Base-by-base conservation (phyloP, 2,113 vertebrate species). In the Tapirus terrestris region DNA sequence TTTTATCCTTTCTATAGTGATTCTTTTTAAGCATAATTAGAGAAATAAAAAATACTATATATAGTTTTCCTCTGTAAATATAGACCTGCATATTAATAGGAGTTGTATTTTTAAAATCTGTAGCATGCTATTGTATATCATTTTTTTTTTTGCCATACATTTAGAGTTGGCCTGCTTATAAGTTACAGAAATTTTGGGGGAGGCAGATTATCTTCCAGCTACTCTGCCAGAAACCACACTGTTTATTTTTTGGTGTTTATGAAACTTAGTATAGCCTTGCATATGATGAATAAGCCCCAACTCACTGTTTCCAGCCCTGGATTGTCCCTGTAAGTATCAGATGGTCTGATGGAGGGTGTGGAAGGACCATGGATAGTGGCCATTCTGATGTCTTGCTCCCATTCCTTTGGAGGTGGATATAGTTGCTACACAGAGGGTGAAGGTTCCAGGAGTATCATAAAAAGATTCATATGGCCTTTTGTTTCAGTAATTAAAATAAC, bases 21-120 rank as follows among this genome's bases (percentile, higher is more conserved):
- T 88, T 63, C 76, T 98, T 33, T 85, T 91, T 73, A 92, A 96
- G 45, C 11, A 56, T 89, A 84, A 51, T 21, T 96, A 79, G 80
- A 81, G 75, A 88, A 63, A 83, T 83, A 51, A 36, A 80, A 94
- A 92, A 10, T 65, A 73, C n/a, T 84, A 8, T 58, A 29, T 87
- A 58, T 60, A 31, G n/a, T 87, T 93, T 96, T 82, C 16, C 56
- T 89, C 10, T 83, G 53, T 85, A 76, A 76, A 63, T 70, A 48
- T 53, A 80, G 39, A 85, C 18, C 75, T 91, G 31, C 3, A 45
- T 79, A 27, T 86, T 90, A 67, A 36, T 5, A 70, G 27, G 48
- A 73, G 33, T 82, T 82, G 12, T 81, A 36, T 80, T 91, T 96
- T 81, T 67, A 18, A 45, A 97, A 84, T 70, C 20, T 86, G 2